These are phyloP conservation scores for Mohoua ochrocephala DNA, from an alignment of 2,113 vertebrate genomes.

Conservation along the genomic window DNA sequence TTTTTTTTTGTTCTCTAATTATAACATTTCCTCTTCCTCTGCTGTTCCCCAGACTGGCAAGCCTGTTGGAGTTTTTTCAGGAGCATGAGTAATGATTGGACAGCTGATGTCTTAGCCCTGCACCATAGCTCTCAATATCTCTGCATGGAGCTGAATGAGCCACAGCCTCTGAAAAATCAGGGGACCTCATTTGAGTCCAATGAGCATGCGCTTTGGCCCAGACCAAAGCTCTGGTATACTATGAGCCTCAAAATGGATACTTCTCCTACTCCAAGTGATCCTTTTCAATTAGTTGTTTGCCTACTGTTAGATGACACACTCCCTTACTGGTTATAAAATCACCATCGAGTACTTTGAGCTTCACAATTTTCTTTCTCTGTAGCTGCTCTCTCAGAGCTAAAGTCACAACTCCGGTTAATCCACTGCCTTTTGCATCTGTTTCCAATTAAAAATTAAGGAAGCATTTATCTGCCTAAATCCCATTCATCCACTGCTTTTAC, in stretches of 20 bases:
- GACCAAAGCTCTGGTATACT: background rate
- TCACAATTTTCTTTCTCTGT: background rate
- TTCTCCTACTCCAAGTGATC: background rate
- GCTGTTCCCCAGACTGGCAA: background rate
- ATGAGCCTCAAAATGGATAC: background rate
- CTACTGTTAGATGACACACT: background rate
- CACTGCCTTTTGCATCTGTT: background rate
- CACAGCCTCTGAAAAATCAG: background rate
- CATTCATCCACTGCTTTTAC: background rate
- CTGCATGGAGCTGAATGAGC: background rate
- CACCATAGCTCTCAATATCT: background rate
- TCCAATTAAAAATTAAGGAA: slow-evolving; percentile 29
- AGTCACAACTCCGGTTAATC: background rate
- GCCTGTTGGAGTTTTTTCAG: background rate
- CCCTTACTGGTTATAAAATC: background rate
- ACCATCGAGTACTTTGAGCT: background rate
- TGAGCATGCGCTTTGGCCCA: background rate
- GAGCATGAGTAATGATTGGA: background rate
- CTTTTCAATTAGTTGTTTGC: background rate
- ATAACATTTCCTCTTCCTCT: background rate
- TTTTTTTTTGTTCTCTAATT: background rate
- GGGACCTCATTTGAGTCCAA: background rate
- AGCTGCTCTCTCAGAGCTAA: background rate
- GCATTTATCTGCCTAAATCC: background rate
- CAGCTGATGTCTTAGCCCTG: background rate